Evolutionary conservation across 2,113 vertebrate species (phyloP).

Genomic region (Procavia capensis): DNA sequence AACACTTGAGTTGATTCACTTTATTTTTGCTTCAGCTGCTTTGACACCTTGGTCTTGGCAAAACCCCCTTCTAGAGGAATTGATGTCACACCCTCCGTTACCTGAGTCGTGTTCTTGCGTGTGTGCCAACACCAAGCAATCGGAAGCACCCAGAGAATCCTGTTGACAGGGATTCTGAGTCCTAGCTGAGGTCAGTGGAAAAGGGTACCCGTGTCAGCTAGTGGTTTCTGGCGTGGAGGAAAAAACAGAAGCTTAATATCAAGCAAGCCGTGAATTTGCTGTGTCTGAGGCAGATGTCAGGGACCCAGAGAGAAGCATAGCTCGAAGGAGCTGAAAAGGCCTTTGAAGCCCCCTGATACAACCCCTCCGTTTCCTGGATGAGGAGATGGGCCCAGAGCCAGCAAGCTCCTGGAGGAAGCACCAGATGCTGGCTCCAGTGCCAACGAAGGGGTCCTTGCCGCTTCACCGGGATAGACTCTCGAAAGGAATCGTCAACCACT

Average conservation of each 20-base stretch:
- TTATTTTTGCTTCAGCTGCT: background rate
- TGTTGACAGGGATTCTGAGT: background rate
- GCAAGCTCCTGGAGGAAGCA: background rate
- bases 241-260: accelerated
- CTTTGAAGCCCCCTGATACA: background rate
- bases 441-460: accelerated
- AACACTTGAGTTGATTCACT: background rate
- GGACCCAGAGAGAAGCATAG: background rate
- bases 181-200: background rate
- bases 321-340: background rate
- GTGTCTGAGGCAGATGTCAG: background rate
- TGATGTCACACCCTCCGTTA: accelerated
- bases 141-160: background rate
- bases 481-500: accelerated
- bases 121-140: too few relatives aligned
- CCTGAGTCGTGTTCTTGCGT: background rate
- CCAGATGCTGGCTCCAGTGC: background rate
- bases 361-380: accelerated
- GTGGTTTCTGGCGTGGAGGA: background rate
- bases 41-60: background rate
- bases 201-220: background rate
- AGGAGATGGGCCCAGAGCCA: accelerated
- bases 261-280: accelerated
- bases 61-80: background rate
- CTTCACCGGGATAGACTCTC: accelerated